Evolutionary conservation across 2,113 vertebrate genomes (phyloP), one percentile per base, ranked within the genome.

Genomic region (Rhabdornis inornatus): DNA sequence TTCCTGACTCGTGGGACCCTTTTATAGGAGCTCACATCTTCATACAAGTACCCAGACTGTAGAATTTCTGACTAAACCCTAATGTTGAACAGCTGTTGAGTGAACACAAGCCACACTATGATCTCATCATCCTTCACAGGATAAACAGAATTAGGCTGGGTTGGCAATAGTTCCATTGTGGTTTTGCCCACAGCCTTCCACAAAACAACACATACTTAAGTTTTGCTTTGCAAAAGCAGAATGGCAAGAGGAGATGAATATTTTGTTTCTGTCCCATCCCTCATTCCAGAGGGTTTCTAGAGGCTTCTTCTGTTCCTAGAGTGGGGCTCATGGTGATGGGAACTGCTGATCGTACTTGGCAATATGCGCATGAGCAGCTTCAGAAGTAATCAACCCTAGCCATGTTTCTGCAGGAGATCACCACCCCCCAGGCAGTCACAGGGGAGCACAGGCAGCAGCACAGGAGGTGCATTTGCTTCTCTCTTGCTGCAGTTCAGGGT

Each of bases 41-140:
- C 33, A 13, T 11, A 39, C 10, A 52, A 87, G 68, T 66, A 61
- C 42, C 64, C 83, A 83, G 87, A 71, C 57, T 18, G 8, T 17
- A 71, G 69, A 69, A 25, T 79, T 95, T 87, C 91, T 89, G 83
- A 68, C 87, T 84, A 91, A 78, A 85, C 45, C 49, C 77, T 94
- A 87, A 97, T 96, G 93, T 20, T 89, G 89, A 97, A 92, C 94
- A 96, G 95, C 96, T 97, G 96, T 64, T 57, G 69, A 81, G 77
- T 18, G 16, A 90, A 81, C 86, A 87, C 80, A 81, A 2, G 28
- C 87, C 93, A 89, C 83, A 61, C 65, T 57, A 94, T 97, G 94
- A 96, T 95, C 95, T 97, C 96, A 97, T 91, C 94, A 87, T 28
- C 74, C 65, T 82, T 92, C 76, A 87, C 77, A 82, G 93, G 61